Evolutionary conservation across 2,113 vertebrate species (phyloP).

Genomic region (Neodon shergylaensis): DNA sequence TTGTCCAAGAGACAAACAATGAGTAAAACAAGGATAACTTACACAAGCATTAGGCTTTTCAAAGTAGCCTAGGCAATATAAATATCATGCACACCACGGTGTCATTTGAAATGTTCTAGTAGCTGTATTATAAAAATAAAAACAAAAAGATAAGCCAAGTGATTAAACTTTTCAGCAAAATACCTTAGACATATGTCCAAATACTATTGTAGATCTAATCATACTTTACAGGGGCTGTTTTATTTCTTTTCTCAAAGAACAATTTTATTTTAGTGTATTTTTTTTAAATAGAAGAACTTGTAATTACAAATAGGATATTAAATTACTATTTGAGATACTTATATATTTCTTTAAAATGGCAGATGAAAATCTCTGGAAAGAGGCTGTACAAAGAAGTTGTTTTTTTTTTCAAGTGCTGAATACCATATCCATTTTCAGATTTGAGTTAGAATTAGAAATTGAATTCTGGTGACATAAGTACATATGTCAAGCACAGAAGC

Average conservation of each 20-base stretch:
- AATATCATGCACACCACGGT: not conserved
- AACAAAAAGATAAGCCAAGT: not conserved
- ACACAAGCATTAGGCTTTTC: not conserved
- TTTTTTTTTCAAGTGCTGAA: not conserved
- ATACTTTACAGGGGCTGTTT: not conserved
- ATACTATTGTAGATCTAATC: not conserved
- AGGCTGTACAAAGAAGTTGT: not conserved
- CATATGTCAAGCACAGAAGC: not conserved
- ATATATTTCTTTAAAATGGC: not conserved
- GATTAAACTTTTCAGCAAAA: not conserved
- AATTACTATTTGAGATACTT: not conserved
- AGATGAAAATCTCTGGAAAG: not conserved
- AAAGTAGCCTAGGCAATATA: not conserved
- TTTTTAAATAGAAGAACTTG: not conserved
- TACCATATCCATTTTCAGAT: not conserved
- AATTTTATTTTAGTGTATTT: conserved; percentile 36
- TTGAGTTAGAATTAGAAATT: not conserved
- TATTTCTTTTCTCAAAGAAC: not conserved
- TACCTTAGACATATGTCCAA: not conserved
- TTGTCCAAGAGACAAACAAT: not conserved
- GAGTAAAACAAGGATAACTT: not conserved
- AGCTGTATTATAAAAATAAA: not conserved
- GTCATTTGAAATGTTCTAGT: not conserved
- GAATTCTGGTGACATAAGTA: not conserved
- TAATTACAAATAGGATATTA: not conserved